Evolutionary conservation across 2,113 vertebrate genomes (phyloP).

Genomic region (Ammospiza nelsoni): DNA sequence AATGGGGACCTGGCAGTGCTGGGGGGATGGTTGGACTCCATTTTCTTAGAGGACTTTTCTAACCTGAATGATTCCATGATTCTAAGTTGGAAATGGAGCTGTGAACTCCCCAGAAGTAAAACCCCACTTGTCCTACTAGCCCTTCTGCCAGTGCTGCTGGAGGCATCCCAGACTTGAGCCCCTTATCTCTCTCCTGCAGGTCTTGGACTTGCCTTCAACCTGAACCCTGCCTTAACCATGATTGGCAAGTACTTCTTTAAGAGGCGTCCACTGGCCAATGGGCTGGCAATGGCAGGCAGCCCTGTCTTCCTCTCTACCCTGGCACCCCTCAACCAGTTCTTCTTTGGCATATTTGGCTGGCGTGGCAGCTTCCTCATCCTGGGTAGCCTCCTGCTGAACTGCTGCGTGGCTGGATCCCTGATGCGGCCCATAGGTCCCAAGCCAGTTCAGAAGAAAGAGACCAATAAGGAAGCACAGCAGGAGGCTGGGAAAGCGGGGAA

Average conservation of each 20-base stretch:
- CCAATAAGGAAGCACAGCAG: conserved; percentile 65
- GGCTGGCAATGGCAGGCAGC: conserved; percentile 96
- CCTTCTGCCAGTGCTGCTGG: neutral
- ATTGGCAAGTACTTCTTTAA: conserved; percentile 98
- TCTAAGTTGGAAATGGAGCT: neutral
- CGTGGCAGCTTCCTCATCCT: conserved; percentile 96
- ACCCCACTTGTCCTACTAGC: neutral
- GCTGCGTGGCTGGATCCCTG: conserved; percentile 93
- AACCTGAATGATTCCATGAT: neutral
- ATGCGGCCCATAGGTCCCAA: conserved; percentile 95
- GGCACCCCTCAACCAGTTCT: conserved; percentile 91
- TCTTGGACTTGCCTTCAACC: conserved; percentile 93
- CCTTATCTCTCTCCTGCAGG: conserved; percentile 70
- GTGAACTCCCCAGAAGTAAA: neutral
- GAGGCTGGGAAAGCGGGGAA: conserved; percentile 65
- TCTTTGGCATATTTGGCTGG: conserved; percentile 92
- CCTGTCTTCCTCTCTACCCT: conserved; percentile 94
- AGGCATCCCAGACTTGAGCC: neutral
- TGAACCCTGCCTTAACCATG: conserved; percentile 98
- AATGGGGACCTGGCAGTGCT: neutral
- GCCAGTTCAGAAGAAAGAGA: conserved; percentile 71
- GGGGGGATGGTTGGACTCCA: neutral
- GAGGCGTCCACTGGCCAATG: conserved; percentile 92
- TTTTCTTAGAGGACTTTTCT: neutral
- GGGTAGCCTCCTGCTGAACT: conserved; percentile 91